Conservation (phyloP, 35 echinoderm and acorn worm genomes). For the Holothuria glaberrima region DNA sequence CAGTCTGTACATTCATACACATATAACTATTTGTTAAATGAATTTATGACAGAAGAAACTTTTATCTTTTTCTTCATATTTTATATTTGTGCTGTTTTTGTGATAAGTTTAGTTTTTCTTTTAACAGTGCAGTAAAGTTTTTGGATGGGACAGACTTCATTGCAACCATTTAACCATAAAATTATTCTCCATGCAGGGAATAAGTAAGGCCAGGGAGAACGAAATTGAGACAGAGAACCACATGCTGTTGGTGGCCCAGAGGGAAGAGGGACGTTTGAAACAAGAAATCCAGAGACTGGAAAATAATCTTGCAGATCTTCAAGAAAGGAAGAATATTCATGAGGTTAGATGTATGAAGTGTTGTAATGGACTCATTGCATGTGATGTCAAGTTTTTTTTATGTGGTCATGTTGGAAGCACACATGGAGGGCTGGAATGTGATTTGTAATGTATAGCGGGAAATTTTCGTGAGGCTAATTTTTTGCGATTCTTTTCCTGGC, state of each 20-base stretch:
- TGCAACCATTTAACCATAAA: background rate
- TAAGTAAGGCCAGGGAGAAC: conserved; percentile 61
- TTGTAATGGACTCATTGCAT: background rate
- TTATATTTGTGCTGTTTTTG: background rate
- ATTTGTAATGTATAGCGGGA: no score
- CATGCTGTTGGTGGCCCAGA: conserved; percentile 80
- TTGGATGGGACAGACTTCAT: no score
- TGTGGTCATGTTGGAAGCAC: background rate
- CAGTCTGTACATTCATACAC: no score
- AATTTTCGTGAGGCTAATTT: no score
- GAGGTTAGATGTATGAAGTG: conserved; percentile 68
- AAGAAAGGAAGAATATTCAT: conserved; percentile 91
- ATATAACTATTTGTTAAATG: no score
- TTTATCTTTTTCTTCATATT: background rate
- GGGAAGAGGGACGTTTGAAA: conserved; percentile 88
- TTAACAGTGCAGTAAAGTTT: no score
- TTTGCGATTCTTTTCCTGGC: no score
- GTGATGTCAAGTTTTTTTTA: background rate
- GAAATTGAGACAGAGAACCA: conserved; percentile 94
- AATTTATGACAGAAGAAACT: no score
- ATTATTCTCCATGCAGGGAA: background rate
- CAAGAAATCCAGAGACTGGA: conserved; percentile 91
- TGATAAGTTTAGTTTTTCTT: no score
- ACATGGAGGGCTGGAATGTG: no score
- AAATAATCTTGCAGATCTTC: conserved; percentile 92